phyloP scores from a whole-genome alignment of 2,888 invertebrate species.

The Polyommatus icarus region DNA sequence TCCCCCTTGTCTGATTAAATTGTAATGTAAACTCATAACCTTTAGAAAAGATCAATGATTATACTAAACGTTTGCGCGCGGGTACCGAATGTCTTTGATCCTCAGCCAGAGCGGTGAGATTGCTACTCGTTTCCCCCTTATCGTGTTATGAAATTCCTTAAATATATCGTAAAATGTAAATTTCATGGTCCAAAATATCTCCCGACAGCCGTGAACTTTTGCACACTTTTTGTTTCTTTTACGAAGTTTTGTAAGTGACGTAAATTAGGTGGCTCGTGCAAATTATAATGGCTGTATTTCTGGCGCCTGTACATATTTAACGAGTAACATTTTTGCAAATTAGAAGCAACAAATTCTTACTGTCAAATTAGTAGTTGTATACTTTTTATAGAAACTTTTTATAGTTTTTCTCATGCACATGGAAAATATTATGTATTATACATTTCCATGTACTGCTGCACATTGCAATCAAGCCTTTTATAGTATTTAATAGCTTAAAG shows the following conservation, averaged over 20 bases:
- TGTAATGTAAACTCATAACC: constrained; percentile 17
- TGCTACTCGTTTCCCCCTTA: neutral
- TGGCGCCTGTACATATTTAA: neutral
- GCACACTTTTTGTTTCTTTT: neutral
- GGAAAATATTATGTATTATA: too few relatives aligned
- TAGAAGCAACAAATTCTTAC: neutral
- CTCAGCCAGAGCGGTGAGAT: neutral
- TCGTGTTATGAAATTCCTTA: constrained; percentile 16
- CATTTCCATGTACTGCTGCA: too few relatives aligned
- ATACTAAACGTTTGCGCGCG: neutral
- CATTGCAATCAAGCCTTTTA: too few relatives aligned
- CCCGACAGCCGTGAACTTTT: neutral
- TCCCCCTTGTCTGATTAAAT: neutral
- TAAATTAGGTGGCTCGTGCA: neutral
- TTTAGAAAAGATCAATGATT: constrained; percentile 18
- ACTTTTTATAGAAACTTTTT: too few relatives aligned
- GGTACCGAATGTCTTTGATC: neutral
- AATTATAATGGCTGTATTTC: neutral
- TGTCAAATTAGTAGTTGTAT: neutral
- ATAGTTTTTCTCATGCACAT: too few relatives aligned
- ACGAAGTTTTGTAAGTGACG: neutral
- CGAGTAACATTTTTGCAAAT: neutral
- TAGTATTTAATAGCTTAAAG: too few relatives aligned
- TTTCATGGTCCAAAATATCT: constrained; percentile 6
- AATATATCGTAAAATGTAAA: constrained; percentile 17